Evolutionary conservation across 2,797 vertebrate genomes (phyloP).

Genomic region (Gallinago stenura): DNA sequence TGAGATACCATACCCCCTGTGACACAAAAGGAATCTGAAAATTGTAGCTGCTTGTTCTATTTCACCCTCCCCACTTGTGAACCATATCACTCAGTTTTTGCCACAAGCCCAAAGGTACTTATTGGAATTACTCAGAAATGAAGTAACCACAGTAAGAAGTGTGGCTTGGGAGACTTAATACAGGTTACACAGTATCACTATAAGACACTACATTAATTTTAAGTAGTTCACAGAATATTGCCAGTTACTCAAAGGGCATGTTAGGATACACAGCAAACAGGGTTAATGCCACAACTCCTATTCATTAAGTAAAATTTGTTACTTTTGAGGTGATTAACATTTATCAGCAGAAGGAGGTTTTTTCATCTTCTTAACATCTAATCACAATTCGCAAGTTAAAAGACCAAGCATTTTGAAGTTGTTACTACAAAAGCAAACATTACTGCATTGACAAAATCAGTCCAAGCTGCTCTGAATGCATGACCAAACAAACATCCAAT

Average conservation of each 20-base stretch:
- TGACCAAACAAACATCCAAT: neutral
- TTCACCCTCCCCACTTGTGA: neutral
- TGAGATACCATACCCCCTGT: accelerated
- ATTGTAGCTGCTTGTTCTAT: neutral
- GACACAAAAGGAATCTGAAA: neutral
- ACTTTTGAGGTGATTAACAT: neutral
- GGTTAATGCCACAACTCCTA: neutral
- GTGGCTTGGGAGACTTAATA: neutral
- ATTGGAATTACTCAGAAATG: neutral
- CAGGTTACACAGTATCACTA: neutral
- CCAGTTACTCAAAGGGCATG: neutral
- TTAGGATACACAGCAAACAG: neutral
- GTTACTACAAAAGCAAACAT: neutral
- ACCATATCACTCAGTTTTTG: neutral
- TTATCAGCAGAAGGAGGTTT: neutral
- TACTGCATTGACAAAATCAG: neutral
- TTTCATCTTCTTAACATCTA: neutral
- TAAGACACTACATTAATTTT: neutral
- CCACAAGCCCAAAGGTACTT: neutral
- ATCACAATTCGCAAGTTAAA: neutral
- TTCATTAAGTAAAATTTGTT: neutral
- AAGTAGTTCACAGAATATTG: neutral
- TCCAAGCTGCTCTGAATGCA: accelerated
- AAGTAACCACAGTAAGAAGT: accelerated
- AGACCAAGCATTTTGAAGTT: neutral